Percentiles rank a stretch among this genome's conserved stretches.
Conservation (phyloP, 2,113 vertebrate species). For the Blennius ocellaris region DNA sequence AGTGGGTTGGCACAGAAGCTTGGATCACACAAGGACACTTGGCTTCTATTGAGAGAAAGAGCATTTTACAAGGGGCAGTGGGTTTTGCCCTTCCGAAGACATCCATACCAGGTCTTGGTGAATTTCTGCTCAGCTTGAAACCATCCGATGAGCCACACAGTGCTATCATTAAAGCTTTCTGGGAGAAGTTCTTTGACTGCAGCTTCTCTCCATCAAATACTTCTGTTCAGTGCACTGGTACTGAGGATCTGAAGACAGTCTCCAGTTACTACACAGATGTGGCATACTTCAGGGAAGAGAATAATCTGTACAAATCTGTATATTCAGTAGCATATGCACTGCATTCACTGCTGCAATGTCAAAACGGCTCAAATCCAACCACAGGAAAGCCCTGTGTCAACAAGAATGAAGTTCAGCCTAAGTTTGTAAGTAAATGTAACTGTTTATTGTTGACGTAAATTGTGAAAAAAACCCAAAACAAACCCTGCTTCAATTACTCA, state of each 20-base stretch:
- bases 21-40: slow-evolving; percentile 69
- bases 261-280: slow-evolving; percentile 71
- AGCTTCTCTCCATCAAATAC: slow-evolving; percentile 59
- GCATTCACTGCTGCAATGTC: slow-evolving; percentile 64
- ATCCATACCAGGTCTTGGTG: slow-evolving; percentile 55
- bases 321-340: slow-evolving; percentile 72
- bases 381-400: slow-evolving; percentile 66
- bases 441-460: no score
- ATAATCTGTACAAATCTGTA: slow-evolving; percentile 74
- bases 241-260: slow-evolving; percentile 65
- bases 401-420: slow-evolving; percentile 59
- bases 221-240: slow-evolving; percentile 55
- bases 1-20: slow-evolving; percentile 68
- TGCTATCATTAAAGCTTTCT: slow-evolving; percentile 42
- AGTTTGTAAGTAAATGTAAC: slow-evolving; percentile 45
- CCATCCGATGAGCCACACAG: slow-evolving; percentile 60
- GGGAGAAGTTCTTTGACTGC: slow-evolving; percentile 67
- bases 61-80: slow-evolving; percentile 64
- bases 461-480: no score
- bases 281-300: slow-evolving; percentile 59
- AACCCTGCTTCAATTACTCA: no score
- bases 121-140: slow-evolving; percentile 68
- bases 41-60: slow-evolving; percentile 34
- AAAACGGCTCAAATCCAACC: slow-evolving; percentile 64
- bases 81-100: slow-evolving; percentile 71